Evolutionary conservation across 2,797 vertebrate species (phyloP), one percentile per base, ranked within the genome.

Genomic region (Tokudaia muenninki): DNA sequence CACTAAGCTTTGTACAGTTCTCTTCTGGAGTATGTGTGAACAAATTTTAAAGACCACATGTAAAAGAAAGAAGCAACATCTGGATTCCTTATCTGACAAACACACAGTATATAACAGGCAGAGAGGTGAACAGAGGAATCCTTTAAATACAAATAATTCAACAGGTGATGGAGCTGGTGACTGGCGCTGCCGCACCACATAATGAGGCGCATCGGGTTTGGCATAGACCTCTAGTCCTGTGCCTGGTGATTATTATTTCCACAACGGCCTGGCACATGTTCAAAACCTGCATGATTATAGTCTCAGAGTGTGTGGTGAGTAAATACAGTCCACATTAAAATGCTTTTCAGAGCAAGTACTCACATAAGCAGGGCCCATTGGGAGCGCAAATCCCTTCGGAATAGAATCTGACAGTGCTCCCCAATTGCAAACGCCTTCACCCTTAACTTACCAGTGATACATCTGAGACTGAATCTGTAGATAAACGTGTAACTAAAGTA

Each of bases 1-100:
- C 70, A 44, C 6, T 59, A 90, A 72, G 13, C 8, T 83, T 91
- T 93, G 34, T 6, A 86, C 81, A 84, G 63, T 74, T 91, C n/a
- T 92, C 55, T 86, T 77, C 70, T 70, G 13, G 26, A 6, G 14
- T n/a, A 50, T 31, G 83, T 24, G 22, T 67, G 75, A 94, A 17
- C 26, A 90, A 90, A 94, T 59, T 89, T 89, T 91, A 59, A 96
- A 94, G 65, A 74, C 26, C 70, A 59, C 31, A 14, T 26, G 7
- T 44, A 86, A 96, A 92, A 87, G n/a, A 86, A 93, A 83, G 41
- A 88, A 90, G 5, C 44, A 77, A 61, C 0, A 57, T 4, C 41
- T 7, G 41, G 14, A 55, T 50, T 5, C n/a, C 1, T 82, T 44
- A 63, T 12, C 67, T 59, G 1, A 11, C 9, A 91, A 79, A 1